Conservation (phyloP, 2,888 invertebrate genomes). For the Monoplex corrugatus region DNA sequence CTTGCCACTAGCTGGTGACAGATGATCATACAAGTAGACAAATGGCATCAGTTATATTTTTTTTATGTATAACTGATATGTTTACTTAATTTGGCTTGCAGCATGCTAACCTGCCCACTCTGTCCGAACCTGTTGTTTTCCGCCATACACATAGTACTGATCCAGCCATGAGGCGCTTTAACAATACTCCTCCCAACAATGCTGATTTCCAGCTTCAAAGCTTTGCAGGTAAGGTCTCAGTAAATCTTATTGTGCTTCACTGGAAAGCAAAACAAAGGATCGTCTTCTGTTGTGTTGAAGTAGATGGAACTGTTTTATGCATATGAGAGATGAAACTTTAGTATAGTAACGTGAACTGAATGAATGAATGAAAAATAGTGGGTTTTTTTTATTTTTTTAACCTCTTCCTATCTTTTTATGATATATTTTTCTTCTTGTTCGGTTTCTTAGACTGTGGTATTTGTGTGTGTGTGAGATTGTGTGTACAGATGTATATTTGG, state of each 20-base stretch:
- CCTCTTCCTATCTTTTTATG: not conserved
- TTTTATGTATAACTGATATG: too few relatives aligned
- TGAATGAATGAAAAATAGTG: too few relatives aligned
- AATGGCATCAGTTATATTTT: too few relatives aligned
- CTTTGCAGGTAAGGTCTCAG: conserved; percentile 53
- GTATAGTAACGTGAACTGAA: too few relatives aligned
- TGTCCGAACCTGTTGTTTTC: conserved; percentile 45
- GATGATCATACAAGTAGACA: too few relatives aligned
- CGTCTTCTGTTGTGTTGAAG: too few relatives aligned
- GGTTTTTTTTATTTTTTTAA: not conserved
- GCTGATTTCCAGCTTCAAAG: conserved; percentile 56
- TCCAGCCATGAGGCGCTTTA: conserved; percentile 53
- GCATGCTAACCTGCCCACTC: conserved; percentile 19
- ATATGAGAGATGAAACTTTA: too few relatives aligned
- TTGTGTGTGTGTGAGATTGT: not conserved
- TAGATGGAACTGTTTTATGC: too few relatives aligned
- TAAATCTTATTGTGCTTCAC: not conserved
- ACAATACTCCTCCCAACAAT: conserved; percentile 46
- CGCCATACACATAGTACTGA: conserved; percentile 42
- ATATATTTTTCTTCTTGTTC: not conserved
- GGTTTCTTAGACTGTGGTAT: not conserved
- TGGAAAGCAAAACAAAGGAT: too few relatives aligned
- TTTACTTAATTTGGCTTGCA: not conserved
- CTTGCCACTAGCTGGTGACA: too few relatives aligned
- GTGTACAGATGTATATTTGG: not conserved